Evolutionary conservation across 37 sponge, comb jelly and placozoan species (phyloP), one percentile per base, ranked within the genome.

Genomic region (Ianthella basta): DNA sequence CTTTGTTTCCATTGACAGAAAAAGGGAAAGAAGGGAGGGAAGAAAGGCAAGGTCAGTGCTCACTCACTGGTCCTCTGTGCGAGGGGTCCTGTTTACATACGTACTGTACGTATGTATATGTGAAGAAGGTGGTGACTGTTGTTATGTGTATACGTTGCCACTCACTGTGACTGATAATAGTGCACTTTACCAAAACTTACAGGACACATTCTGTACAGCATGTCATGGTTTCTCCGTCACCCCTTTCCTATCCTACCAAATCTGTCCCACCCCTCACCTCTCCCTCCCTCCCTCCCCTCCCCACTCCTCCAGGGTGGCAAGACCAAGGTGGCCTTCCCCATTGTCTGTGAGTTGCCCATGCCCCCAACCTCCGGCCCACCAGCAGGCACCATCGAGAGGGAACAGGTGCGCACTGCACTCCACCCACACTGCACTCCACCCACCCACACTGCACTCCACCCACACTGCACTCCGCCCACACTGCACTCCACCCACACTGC

Each of bases 311-410:
- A 87, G 85, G 86, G 87, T 56, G 95, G 93, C n/a, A 92, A 95
- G 87, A 80, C 85, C 16, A 95, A 95, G 84, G 84, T 95, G 13
- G 70, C 80, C 1, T 93, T 90, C 70, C 96, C 96, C 39, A 95
- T 95, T 67, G 82, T 83, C 63, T 93, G 55, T 80, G 92, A 91
- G 72, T 56, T 53, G 14, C 87, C 80, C 66, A 63, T 78, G 25
- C 88, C 90, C 5, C 83, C 86, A 15, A 83, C 80, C 33, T 67
- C 83, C n/a, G 91, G 89, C 10, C 77, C 89, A 21, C 80, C 91
- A 3, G 86, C 82, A 23, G 83, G 82, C 15, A 77, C 83, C 19
- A 92, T 95, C 54, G 96, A 95, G 83, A 92, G 67, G 80, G 92
- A 95, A 77, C 60, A 79, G 81, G 90, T 89, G 60, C 2, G 81